These are phyloP conservation scores for Urophycis tenuis DNA, from an alignment of 2,797 vertebrate genomes.

Conservation along the genomic window DNA sequence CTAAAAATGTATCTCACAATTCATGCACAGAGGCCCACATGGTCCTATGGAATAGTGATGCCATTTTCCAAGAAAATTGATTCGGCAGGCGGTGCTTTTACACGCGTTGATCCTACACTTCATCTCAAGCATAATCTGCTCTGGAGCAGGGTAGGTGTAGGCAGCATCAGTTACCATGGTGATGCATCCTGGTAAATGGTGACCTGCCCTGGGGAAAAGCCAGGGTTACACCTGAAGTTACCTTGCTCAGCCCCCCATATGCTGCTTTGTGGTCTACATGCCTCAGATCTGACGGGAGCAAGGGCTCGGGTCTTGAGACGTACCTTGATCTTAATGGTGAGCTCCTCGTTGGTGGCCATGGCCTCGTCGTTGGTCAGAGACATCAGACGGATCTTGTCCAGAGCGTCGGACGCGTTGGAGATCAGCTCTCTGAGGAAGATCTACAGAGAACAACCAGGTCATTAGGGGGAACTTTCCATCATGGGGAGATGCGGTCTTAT, in stretches of 20 bases:
- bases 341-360: conserved; percentile 85
- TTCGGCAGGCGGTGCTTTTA: conserved; percentile 1
- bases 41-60: background rate
- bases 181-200: background rate
- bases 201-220: background rate
- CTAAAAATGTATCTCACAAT: background rate
- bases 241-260: background rate
- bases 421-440: conserved; percentile 98
- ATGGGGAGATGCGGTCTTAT: too few relatives aligned
- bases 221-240: background rate
- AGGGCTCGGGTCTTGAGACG: background rate
- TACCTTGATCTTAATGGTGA: conserved; percentile 97
- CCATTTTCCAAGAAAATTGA: conserved; percentile 2
- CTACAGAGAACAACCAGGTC: conserved; percentile 56
- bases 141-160: background rate
- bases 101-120: background rate
- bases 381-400: conserved; percentile 94
- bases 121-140: background rate
- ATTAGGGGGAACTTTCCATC: background rate
- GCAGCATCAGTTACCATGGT: background rate
- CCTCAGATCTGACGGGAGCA: background rate
- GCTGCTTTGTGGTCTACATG: background rate
- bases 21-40: background rate
- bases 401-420: conserved; percentile 96
- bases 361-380: conserved; percentile 89